phyloP scores from a whole-genome alignment of 2,113 vertebrate genomes.

The Lepidothrix coronata region DNA sequence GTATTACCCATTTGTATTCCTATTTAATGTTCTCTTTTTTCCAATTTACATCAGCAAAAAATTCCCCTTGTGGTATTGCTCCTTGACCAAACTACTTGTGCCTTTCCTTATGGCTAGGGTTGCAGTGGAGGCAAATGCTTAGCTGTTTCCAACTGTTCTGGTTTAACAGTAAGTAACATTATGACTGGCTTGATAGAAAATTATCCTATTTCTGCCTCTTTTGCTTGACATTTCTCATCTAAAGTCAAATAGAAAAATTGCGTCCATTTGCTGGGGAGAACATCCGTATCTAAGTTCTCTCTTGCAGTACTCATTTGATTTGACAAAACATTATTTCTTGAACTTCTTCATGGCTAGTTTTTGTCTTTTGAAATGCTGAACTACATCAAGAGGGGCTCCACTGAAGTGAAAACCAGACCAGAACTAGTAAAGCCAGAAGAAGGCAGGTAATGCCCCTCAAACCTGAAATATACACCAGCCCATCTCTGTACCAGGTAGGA shows the following conservation, averaged over 20 bases:
- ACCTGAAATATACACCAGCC: neutral
- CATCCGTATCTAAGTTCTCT: neutral
- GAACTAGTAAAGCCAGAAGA: neutral
- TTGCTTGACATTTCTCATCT: neutral
- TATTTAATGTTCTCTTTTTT: conserved; percentile 29
- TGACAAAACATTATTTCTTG: neutral
- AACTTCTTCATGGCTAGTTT: neutral
- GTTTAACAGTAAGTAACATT: conserved; percentile 2
- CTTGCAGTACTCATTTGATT: neutral
- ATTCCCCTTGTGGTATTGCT: conserved; percentile 37
- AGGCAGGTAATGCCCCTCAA: neutral
- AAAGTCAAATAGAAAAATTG: conserved; percentile 1
- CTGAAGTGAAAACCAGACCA: neutral
- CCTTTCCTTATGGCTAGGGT: neutral
- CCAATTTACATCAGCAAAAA: conserved; percentile 44
- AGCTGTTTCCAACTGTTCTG: neutral
- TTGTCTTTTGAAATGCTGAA: neutral
- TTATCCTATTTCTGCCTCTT: neutral
- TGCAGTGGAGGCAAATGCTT: neutral
- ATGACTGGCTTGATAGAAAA: neutral
- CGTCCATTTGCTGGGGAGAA: neutral
- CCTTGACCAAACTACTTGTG: conserved; percentile 22
- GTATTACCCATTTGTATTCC: neutral
- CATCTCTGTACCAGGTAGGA: neutral
- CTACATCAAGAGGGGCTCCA: neutral